Conservation (phyloP, 2,888 invertebrate species). For the Gastracanthus pulcherrimus region DNA sequence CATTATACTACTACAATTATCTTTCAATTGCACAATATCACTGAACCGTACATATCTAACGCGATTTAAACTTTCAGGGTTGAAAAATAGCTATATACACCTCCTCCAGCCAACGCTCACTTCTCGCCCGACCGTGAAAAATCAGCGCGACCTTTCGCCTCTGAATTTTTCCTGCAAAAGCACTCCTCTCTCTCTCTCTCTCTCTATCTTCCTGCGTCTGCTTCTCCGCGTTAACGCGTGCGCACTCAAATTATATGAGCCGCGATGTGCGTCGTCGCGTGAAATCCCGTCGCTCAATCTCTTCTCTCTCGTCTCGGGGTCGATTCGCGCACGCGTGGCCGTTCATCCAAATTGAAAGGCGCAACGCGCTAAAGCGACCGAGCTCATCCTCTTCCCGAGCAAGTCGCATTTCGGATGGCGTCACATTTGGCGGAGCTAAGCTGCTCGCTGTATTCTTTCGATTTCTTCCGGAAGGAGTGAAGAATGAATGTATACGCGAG, state of each 20-base stretch:
- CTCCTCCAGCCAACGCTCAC: too few species aligned
- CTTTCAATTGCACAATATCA: too few species aligned
- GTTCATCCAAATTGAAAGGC: conserved; percentile 11
- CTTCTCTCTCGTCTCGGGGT: not conserved
- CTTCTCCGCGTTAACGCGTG: not conserved
- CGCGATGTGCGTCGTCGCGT: not conserved
- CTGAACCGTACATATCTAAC: too few species aligned
- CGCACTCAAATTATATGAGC: not conserved
- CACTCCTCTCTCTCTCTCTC: not conserved
- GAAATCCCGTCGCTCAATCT: not conserved
- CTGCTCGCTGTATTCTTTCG: too few species aligned
- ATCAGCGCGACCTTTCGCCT: too few species aligned
- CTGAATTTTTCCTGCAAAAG: not conserved
- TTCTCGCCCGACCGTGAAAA: not conserved
- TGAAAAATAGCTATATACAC: too few species aligned
- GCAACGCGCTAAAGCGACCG: not conserved
- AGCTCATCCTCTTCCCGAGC: not conserved
- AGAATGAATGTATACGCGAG: not conserved
- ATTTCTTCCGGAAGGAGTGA: not conserved
- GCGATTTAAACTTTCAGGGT: too few species aligned
- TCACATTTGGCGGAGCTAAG: not conserved
- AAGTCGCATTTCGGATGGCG: not conserved
- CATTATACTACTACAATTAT: too few species aligned
- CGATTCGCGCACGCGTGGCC: not conserved
- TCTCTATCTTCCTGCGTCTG: too few species aligned